Percentiles rank a stretch among this genome's conserved stretches.
These are phyloP conservation scores for Hylyphantes graminicola DNA, from an alignment of 1,140 invertebrate species.

Conservation along the genomic window DNA sequence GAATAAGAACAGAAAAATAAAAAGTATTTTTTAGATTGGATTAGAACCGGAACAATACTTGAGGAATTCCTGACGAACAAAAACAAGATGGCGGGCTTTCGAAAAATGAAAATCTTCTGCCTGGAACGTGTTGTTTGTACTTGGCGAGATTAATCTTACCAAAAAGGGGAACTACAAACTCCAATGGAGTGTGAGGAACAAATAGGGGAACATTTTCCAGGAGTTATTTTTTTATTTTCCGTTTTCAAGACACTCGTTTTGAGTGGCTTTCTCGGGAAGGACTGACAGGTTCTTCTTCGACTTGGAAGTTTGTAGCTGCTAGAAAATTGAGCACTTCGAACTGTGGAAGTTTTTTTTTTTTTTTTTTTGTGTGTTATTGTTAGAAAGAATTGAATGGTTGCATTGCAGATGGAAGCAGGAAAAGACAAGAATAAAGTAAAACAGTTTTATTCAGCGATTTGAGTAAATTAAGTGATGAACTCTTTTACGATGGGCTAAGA, in stretches of 20 bases:
- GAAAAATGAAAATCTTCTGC: conserved; percentile 12
- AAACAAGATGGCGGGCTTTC: not conserved
- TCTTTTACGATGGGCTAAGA: no score
- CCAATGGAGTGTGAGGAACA: not conserved
- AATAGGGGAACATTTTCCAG: no score
- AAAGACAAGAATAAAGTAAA: no score
- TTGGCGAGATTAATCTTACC: conserved; percentile 31
- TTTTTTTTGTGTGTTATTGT: no score
- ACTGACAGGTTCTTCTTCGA: conserved; percentile 20
- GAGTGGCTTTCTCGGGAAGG: conserved; percentile 1
- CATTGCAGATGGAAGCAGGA: no score
- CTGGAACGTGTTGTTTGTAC: conserved; percentile 10
- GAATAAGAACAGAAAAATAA: not conserved
- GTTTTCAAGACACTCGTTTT: not conserved
- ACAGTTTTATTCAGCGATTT: no score
- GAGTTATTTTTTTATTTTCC: no score
- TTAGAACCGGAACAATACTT: conserved; percentile 28
- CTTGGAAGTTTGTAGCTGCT: not conserved
- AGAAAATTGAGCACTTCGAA: no score
- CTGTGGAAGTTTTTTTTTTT: no score
- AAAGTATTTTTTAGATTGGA: conserved; percentile 26
- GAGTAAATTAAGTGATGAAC: no score
- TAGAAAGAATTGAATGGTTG: no score
- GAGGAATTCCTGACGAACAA: not conserved
- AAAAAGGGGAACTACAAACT: not conserved